These are phyloP conservation scores for Phocoena sinus DNA, from an alignment of 2,113 vertebrate species.

Conservation along the genomic window DNA sequence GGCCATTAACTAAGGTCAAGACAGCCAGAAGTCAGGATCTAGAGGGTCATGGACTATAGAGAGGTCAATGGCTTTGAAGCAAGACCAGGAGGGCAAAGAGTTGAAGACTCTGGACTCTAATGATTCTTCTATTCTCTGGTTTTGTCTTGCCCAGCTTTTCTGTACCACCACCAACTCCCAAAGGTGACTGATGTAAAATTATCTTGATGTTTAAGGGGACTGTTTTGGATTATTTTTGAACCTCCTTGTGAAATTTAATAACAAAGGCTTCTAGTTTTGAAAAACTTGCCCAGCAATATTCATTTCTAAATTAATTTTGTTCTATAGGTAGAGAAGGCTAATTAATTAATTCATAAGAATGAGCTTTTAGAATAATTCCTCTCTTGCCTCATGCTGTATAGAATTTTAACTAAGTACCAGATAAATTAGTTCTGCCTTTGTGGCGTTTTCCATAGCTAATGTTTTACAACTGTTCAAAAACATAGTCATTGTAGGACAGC, in stretches of 20 bases:
- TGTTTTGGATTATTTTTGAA: conserved; percentile 37
- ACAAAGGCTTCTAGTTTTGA: background rate
- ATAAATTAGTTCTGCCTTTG: conserved; percentile 76
- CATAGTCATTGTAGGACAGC: conserved; percentile 48
- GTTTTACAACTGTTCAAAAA: conserved; percentile 73
- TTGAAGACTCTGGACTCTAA: background rate
- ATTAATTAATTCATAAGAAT: conserved; percentile 69
- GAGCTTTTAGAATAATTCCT: conserved; percentile 74
- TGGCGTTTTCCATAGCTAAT: conserved; percentile 61
- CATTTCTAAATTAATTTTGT: conserved; percentile 71
- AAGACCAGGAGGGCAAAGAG: background rate
- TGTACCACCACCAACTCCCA: background rate
- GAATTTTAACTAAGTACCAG: conserved; percentile 75
- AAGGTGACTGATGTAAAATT: background rate
- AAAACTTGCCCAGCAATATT: conserved; percentile 70
- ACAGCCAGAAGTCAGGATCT: background rate
- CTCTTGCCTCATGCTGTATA: conserved; percentile 65
- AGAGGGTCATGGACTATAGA: background rate
- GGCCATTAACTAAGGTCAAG: background rate
- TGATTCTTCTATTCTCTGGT: background rate
- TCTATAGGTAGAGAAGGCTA: conserved; percentile 63
- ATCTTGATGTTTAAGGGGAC: background rate
- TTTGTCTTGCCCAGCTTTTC: background rate
- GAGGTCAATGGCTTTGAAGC: background rate
- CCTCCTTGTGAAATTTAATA: conserved; percentile 38